phyloP scores from a whole-genome alignment of 2,113 vertebrate species.

The Paradoxurus hermaphroditus region DNA sequence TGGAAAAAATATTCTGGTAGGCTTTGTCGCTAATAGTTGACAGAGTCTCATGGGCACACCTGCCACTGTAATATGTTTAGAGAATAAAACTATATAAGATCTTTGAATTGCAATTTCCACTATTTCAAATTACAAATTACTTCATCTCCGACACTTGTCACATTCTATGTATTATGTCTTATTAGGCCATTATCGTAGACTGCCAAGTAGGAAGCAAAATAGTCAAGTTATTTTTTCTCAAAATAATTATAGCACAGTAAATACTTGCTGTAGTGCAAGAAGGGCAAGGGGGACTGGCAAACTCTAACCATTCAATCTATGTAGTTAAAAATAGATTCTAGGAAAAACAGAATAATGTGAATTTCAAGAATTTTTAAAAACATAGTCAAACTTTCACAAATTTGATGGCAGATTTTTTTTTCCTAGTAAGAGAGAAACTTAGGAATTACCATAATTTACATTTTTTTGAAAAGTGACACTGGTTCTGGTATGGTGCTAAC shows the following conservation, averaged over 20 bases:
- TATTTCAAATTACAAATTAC: slow-evolving; percentile 33
- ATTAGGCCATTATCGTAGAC: slow-evolving; percentile 40
- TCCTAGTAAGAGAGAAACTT: neutral
- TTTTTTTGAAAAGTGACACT: neutral
- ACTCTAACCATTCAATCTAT: neutral
- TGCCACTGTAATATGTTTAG: neutral
- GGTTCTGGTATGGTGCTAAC: neutral
- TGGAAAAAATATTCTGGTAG: neutral
- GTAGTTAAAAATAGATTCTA: neutral
- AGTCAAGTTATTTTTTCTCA: neutral
- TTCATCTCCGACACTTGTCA: slow-evolving; percentile 30
- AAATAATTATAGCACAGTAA: neutral
- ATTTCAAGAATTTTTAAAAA: neutral
- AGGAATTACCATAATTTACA: neutral
- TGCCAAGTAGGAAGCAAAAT: neutral
- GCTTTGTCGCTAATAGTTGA: neutral
- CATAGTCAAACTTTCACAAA: neutral
- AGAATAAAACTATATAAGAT: slow-evolving; percentile 14
- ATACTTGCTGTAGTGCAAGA: neutral
- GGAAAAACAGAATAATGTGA: neutral
- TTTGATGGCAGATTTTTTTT: neutral
- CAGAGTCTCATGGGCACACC: neutral
- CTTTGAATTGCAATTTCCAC: slow-evolving; percentile 12
- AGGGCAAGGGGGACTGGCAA: neutral
- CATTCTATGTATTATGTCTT: slow-evolving; percentile 28